These are phyloP conservation scores for Sebastes minor DNA, from an alignment of 2,797 vertebrate genomes.

Conservation along the genomic window DNA sequence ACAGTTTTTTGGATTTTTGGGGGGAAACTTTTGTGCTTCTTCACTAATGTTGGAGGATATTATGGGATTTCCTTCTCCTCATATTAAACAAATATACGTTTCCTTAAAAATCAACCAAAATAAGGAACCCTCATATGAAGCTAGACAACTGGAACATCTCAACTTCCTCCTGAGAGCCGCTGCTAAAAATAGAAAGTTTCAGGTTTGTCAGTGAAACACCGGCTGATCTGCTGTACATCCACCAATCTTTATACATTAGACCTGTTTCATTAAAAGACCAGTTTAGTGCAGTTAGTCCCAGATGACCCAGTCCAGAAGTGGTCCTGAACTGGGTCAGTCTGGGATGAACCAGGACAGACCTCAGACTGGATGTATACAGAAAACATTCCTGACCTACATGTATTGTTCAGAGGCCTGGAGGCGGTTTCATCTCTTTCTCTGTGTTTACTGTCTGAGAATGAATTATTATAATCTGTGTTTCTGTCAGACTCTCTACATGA, in stretches of 20 bases:
- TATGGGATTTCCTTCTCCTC: not conserved
- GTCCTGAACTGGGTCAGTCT: constrained; percentile 45
- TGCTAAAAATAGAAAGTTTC: not conserved
- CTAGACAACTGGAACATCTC: constrained; percentile 3
- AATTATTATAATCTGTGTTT: not conserved
- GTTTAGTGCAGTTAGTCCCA: not conserved
- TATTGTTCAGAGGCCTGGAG: constrained; percentile 8
- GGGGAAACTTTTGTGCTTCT: not conserved
- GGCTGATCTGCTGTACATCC: too few species aligned
- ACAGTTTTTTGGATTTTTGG: too few species aligned
- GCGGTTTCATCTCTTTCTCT: not conserved
- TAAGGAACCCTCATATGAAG: not conserved
- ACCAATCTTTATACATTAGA: too few species aligned
- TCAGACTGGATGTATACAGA: constrained; percentile 1
- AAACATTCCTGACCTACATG: constrained; percentile 58
- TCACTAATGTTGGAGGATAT: too few species aligned
- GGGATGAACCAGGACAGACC: constrained; percentile 18
- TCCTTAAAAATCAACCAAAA: not conserved
- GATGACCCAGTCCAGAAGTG: not conserved
- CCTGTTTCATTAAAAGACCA: too few species aligned
- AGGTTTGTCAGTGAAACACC: too few species aligned
- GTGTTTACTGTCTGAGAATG: not conserved
- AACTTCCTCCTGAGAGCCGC: constrained; percentile 18
- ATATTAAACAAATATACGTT: not conserved
- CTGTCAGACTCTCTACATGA: constrained; percentile 87